Percentiles rank a stretch among this genome's conserved stretches.
phyloP scores from a whole-genome alignment of 2,113 vertebrate species.

The Cyprinodon brontotheroides region DNA sequence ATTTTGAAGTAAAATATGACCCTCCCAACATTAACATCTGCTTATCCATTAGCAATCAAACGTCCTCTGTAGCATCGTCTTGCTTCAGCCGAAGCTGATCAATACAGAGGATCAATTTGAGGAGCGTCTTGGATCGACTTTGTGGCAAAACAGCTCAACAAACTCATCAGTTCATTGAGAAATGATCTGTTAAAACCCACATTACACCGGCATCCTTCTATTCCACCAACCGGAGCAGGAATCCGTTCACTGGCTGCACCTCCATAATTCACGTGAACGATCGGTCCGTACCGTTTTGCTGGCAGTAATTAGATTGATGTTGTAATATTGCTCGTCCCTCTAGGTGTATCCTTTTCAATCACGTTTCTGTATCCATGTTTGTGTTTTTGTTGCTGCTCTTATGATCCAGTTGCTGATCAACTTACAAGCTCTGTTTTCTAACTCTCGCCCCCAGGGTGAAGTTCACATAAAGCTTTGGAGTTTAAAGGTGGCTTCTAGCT shows the following conservation, averaged over 20 bases:
- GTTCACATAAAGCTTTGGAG: conserved; percentile 28
- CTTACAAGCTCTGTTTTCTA: conserved; percentile 10
- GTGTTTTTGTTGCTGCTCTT: conserved; percentile 18
- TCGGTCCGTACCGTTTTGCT: not conserved
- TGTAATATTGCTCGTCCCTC: conserved; percentile 42
- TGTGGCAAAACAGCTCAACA: not conserved
- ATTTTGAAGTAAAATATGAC: not conserved
- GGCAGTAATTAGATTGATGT: conserved; percentile 53
- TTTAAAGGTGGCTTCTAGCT: conserved; percentile 6
- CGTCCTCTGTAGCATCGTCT: not conserved
- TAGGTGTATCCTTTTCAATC: conserved; percentile 5
- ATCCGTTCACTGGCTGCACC: conserved; percentile 19
- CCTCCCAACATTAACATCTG: conserved; percentile 3
- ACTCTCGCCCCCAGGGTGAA: not conserved
- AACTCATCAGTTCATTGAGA: conserved; percentile 33
- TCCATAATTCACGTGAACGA: conserved; percentile 44
- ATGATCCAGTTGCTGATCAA: conserved; percentile 39
- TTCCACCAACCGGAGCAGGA: not conserved
- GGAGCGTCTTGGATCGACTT: conserved; percentile 50
- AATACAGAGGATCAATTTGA: conserved; percentile 47
- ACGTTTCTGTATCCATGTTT: conserved; percentile 32
- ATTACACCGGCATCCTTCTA: conserved; percentile 36
- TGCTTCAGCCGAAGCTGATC: conserved; percentile 54
- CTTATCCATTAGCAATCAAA: not conserved
- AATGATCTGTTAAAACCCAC: conserved; percentile 49